These are phyloP conservation scores for Malacoraja senta DNA, from an alignment of 2,797 vertebrate genomes.

Conservation along the genomic window DNA sequence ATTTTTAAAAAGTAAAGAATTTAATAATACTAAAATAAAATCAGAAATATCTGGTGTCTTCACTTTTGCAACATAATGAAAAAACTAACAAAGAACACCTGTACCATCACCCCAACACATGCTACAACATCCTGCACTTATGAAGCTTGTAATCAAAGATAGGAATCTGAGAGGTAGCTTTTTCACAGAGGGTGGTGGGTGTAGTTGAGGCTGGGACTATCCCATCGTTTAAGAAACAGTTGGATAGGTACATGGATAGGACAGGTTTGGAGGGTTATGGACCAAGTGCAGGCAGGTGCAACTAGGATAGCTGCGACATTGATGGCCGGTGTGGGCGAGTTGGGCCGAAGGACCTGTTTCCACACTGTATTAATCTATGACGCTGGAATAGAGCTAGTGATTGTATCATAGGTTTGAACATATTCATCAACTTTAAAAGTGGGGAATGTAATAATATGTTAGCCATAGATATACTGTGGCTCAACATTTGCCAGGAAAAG, in stretches of 20 bases:
- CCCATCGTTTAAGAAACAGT: too few relatives aligned
- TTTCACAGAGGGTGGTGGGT: too few relatives aligned
- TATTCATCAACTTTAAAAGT: background rate
- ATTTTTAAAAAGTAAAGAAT: background rate
- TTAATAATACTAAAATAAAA: background rate
- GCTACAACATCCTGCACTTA: background rate
- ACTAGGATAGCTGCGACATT: too few relatives aligned
- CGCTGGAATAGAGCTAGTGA: background rate
- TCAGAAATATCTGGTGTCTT: background rate
- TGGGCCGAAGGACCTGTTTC: too few relatives aligned
- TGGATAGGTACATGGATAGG: too few relatives aligned
- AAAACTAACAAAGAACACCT: background rate
- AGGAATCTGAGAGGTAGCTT: too few relatives aligned
- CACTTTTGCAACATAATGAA: background rate
- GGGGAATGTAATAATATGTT: background rate
- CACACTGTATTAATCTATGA: too few relatives aligned
- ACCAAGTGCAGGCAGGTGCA: too few relatives aligned
- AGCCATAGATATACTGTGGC: background rate
- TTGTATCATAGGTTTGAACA: background rate
- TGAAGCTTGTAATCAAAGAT: background rate
- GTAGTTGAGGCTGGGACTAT: too few relatives aligned
- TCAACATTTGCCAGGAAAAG: background rate
- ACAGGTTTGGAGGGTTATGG: too few relatives aligned
- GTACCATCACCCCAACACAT: background rate
- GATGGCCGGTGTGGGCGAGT: too few relatives aligned